Base-by-base conservation (phyloP, 2,113 vertebrate species). In the Thamnaconus septentrionalis region DNA sequence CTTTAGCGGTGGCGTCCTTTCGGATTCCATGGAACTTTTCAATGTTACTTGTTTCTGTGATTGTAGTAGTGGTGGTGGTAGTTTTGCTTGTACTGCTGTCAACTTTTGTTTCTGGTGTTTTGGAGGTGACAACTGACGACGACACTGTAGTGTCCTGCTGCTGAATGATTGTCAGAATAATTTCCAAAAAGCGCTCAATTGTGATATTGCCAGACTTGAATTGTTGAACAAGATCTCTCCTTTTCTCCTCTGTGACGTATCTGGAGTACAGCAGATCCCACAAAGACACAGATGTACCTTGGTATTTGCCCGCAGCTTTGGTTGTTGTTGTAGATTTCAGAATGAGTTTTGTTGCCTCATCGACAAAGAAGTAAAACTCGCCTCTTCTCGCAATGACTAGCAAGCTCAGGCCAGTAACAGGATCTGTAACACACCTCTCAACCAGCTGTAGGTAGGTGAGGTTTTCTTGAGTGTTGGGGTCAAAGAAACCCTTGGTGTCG, bases 231-330 rank as follows among this genome's bases (percentile, higher is more conserved):
- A 96, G 74, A 0, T 92, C 86, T 45, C 79, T 88, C 53, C 78
- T 91, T 12, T 82, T 91, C 1, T 85, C 69, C 65, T 91, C 81
- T 0, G 91, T 85, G 66, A 95, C 57, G 56, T 94, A 94, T 18
- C 82, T 78, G 1, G 93, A 95, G 5, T 89, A 88, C 2, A 95
- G 88, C 0, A 94, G 55, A 40, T 94, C 91, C 93, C 93, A 95
- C 50, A 93, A 0, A 0, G 93, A 92, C 44, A 93, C 76, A 0
- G 12, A 70, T 59, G 85, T 87, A 6, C 78, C 84, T 31, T 87
- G 88, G 50, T 94, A 95, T 65, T 78, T 90, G 0, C 94, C 94
- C 0, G 68, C 53, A 0, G 84, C 88, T 0, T 85, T 89, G 69
- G 91, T 92, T 0, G 86, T 89, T 71, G 59, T 84, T 83, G 18